phyloP scores from a whole-genome alignment of 2,797 vertebrate genomes.

The Gallinago nigripennis region DNA sequence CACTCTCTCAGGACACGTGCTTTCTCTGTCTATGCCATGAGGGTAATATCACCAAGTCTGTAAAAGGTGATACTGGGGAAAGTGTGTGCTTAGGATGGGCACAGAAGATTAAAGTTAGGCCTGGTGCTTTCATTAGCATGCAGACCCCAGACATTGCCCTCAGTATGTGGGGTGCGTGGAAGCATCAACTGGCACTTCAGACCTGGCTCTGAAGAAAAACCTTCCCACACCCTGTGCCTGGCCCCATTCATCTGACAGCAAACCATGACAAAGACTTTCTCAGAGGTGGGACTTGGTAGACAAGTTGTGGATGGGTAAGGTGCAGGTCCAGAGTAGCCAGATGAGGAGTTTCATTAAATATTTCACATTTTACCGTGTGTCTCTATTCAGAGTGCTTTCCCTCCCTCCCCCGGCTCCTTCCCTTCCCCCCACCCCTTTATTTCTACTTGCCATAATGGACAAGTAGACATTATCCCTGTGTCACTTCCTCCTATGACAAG shows the following conservation, averaged over 20 bases:
- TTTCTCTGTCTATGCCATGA: not conserved
- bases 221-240: rapidly evolving
- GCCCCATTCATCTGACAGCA: too few species aligned
- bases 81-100: not conserved
- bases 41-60: not conserved
- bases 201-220: not conserved
- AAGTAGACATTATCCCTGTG: not conserved
- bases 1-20: not conserved
- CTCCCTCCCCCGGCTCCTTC: too few species aligned
- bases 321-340: not conserved
- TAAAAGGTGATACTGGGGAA: not conserved
- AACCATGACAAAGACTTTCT: not conserved
- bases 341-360: not conserved
- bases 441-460: not conserved
- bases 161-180: rapidly evolving
- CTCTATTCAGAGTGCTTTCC: not conserved
- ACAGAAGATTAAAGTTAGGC: not conserved
- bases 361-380: not conserved
- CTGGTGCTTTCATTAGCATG: rapidly evolving
- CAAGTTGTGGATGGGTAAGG: not conserved
- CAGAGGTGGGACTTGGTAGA: not conserved
- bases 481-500: not conserved
- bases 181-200: not conserved
- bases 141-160: not conserved
- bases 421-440: rapidly evolving